Base-by-base conservation (phyloP, 2,888 invertebrate species). In the Troides aeacus region DNA sequence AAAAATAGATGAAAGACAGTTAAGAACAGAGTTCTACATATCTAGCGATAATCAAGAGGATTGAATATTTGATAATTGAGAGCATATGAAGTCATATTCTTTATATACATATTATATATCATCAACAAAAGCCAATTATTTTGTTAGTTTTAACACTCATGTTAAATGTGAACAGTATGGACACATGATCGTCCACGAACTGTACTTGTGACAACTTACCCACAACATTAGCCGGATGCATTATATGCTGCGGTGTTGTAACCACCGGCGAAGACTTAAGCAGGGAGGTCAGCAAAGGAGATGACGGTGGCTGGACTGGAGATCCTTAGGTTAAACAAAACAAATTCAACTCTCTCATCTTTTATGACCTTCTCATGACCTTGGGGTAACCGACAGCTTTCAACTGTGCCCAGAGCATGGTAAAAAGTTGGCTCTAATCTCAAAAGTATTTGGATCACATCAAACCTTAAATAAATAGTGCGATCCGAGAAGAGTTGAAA, bases 261-360 rank as follows among this genome's bases (percentile, higher is more conserved):
- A 92, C 89, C n/a, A 89, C 92, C 0, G 92, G 84, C 60, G 93
- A 82, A n/a, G 91, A 81, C 84, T 97, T 97, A 7, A 98, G 88
- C 56, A 98, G 90, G 62, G 97, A 97, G 12, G 97, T 97, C 62
- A 98, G 90, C 60, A 98, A 87, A 0, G 97, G 97, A 0, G 95
- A 95, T 0, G 95, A 92, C 0, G 94, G 94, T 3, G 94, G 89
- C 71, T 46, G 46, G 46, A 92, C 93, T 6, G 89, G 76, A 0
- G 84, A 0, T 74, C 81, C 77, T 77, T 58, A 10, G 21, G 23
- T n/a, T 58, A 23, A 53, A 53, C 18, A 18, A 53, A n/a, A 0
- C 58, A 74, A 30, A 62, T 17, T 12, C 62, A 68, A 21, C 23
- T 30, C 36, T 30, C 53, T 53, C 53, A n/a, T 53, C n/a, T 53